Evolutionary conservation across 2,797 vertebrate genomes (phyloP).

Genomic region (Rhabdophis nuchalis): DNA sequence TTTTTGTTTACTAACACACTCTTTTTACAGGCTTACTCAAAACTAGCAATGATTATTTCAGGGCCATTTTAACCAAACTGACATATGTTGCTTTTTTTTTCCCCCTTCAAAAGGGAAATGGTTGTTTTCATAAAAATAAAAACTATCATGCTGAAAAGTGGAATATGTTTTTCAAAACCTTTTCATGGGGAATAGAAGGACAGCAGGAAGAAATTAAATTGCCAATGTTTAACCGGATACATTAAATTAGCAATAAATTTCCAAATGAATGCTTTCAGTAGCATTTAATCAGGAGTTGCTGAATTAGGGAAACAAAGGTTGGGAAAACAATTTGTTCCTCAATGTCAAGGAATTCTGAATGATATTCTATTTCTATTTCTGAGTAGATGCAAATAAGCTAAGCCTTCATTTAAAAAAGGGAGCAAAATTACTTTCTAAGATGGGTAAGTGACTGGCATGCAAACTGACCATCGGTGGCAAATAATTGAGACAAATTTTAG

Average conservation of each 20-base stretch:
- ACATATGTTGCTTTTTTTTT: not conserved
- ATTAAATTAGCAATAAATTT: not conserved
- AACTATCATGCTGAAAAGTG: not conserved
- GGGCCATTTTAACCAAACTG: not conserved
- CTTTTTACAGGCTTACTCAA: not conserved
- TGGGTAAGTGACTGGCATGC: fast-evolving
- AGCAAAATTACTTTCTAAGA: not conserved
- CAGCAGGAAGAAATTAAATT: not conserved
- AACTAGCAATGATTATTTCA: not conserved
- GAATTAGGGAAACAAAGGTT: not conserved
- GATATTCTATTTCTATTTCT: conserved; percentile 16
- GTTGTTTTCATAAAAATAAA: not conserved
- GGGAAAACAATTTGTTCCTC: not conserved
- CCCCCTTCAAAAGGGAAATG: not conserved
- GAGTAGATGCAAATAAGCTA: not conserved
- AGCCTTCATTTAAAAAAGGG: not conserved
- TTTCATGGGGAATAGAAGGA: not conserved
- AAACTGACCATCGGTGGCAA: not conserved
- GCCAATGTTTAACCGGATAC: not conserved
- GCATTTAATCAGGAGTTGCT: not conserved
- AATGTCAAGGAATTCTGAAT: not conserved
- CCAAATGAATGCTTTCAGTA: not conserved
- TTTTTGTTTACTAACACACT: not conserved
- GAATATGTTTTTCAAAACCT: not conserved
- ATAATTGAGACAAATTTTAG: not conserved